phyloP scores from a whole-genome alignment of 2,113 vertebrate genomes.

The Gavialis gangeticus region DNA sequence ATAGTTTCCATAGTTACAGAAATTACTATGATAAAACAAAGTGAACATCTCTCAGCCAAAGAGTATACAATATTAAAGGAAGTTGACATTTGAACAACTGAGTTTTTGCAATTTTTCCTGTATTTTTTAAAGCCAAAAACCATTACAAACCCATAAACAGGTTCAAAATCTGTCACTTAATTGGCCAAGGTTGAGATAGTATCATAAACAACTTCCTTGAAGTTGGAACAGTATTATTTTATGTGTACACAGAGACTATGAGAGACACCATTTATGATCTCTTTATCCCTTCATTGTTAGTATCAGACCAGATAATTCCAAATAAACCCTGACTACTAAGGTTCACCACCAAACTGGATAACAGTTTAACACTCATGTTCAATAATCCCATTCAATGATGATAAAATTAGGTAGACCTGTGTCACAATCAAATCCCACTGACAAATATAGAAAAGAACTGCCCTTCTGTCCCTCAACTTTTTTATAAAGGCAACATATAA shows the following conservation, averaged over 20 bases:
- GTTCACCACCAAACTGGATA: too few relatives aligned
- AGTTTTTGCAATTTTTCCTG: neutral
- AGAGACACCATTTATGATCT: neutral
- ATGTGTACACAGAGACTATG: neutral
- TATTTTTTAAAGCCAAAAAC: neutral
- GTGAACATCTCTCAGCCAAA: neutral
- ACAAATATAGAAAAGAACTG: neutral
- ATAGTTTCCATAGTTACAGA: neutral
- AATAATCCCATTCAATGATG: neutral
- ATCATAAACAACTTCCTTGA: neutral
- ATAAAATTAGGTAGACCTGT: neutral
- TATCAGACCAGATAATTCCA: neutral
- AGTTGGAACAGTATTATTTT: neutral
- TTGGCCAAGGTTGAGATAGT: neutral
- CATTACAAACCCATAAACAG: neutral
- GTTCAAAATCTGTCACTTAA: neutral
- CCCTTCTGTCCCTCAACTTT: neutral
- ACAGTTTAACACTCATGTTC: neutral
- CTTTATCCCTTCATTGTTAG: neutral
- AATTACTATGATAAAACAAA: neutral
- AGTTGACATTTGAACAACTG: neutral
- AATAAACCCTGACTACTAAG: neutral
- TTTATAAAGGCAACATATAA: neutral
- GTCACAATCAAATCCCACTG: neutral
- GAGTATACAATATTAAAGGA: neutral